Evolutionary conservation across 2,797 vertebrate genomes (phyloP), one percentile per base, ranked within the genome.

Genomic region (Anas flavirostris): DNA sequence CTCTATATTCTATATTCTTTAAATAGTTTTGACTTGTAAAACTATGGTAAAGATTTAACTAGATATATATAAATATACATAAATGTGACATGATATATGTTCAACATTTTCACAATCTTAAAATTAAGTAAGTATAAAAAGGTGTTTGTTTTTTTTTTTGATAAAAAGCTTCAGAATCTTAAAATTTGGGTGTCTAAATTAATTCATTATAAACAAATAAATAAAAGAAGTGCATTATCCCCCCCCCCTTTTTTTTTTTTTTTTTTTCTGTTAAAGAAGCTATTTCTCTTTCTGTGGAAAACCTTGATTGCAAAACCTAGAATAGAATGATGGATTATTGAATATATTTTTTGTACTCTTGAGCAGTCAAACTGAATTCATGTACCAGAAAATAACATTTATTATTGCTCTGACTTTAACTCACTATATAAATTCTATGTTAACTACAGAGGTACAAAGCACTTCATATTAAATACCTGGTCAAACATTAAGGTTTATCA

Each of bases 371-470:
- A 91, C 28, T 73, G 29, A 1, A 4, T 53, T 84, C 85, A 82
- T 31, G 12, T 55, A 79, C 44, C 23, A 91, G 46, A 70, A 94
- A 95, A 90, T 64, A 90, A 50, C 31, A 68, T 48, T 92, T 90
- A 82, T 41, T 81, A 63, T 74, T 73, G 10, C 31, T 90, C 63
- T 82, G 70, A 84, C 76, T 84, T 86, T 52, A 88, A 95, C 75
- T 80, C 3, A 66, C 68, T 92, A 39, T 83, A n/a, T 79, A 96
- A 96, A 88, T 67, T 92, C 70, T 82, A 91, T 81, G 75, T 88
- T 86, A 86, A 59, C 82, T 86, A 46, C 15, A 29, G 12, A 12
- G 41, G 43, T 66, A 48, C 33, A 92, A 85, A 92, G 12, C 55
- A 67, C 29, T 88, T 88, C 17, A 23, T 78, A 48, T 22, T 43